These are phyloP conservation scores for Oxyruncus cristatus DNA, from an alignment of 2,113 vertebrate species.

Conservation along the genomic window DNA sequence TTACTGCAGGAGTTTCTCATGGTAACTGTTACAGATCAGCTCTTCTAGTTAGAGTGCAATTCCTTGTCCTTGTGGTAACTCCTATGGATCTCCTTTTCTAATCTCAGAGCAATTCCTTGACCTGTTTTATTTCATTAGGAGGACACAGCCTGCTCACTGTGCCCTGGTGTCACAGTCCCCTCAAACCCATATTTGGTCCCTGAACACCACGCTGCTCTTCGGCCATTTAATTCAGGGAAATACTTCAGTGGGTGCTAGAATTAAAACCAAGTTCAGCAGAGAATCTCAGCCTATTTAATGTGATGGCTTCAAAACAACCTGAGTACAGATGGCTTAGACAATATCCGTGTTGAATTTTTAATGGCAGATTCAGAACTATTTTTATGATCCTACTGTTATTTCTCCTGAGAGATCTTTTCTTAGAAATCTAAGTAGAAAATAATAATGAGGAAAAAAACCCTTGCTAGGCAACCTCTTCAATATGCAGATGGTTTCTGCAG, in stretches of 20 bases:
- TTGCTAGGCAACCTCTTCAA: conserved; percentile 63
- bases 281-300: not conserved
- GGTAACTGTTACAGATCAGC: not conserved
- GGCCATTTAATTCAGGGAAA: not conserved
- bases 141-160: not conserved
- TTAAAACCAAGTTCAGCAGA: not conserved
- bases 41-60: not conserved
- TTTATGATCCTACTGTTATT: conserved; percentile 39
- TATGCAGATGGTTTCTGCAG: conserved; percentile 58
- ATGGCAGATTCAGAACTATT: conserved; percentile 43
- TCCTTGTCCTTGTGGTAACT: not conserved
- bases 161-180: not conserved
- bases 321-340: conserved; percentile 12
- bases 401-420: conserved; percentile 55
- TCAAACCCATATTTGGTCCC: not conserved
- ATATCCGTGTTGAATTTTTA: conserved; percentile 49
- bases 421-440: conserved; percentile 47
- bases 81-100: not conserved
- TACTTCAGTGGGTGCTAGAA: not conserved
- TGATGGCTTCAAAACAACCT: not conserved
- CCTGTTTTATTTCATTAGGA: not conserved
- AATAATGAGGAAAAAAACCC: conserved; percentile 17
- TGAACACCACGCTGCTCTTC: rapidly evolving
- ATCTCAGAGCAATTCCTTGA: not conserved
- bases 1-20: not conserved